Conservation (phyloP, 2,888 invertebrate species). For the Stomorhina lunata region DNA sequence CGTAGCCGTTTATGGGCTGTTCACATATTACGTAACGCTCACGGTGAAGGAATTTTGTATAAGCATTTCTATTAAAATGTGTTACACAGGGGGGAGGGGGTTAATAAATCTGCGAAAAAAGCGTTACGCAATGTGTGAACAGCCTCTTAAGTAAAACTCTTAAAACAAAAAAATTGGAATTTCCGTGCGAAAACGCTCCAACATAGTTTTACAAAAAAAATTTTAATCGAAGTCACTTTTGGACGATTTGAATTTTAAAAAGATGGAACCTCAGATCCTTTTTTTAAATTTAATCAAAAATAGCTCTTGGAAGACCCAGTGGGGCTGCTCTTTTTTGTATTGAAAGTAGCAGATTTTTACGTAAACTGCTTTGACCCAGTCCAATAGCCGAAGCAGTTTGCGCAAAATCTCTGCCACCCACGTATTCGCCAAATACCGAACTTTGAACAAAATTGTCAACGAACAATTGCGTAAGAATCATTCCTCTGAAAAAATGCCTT, state of each 20-base stretch:
- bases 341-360: constrained; percentile 3
- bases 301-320: constrained; percentile 16
- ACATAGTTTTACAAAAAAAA: constrained; percentile 4
- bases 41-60: too few species aligned
- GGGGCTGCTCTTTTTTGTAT: constrained; percentile 14
- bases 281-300: constrained; percentile 9
- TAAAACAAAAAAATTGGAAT: too few species aligned
- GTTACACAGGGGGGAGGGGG: too few species aligned
- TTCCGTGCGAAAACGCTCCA: too few species aligned
- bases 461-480: too few species aligned
- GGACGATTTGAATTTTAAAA: neutral
- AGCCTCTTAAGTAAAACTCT: too few species aligned
- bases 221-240: neutral
- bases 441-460: constrained; percentile 18
- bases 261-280: neutral
- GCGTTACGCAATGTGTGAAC: too few species aligned
- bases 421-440: constrained; percentile 2
- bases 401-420: neutral
- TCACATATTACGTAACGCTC: too few species aligned
- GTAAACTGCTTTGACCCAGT: neutral
- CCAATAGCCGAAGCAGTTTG: neutral
- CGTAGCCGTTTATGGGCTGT: too few species aligned
- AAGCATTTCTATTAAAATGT: too few species aligned
- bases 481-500: neutral
- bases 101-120: too few species aligned